A percentile compares a stretch with the other conserved stretches of the same genome.
These are phyloP conservation scores for Anguilla pacifica DNA, from an alignment of 2,797 vertebrate species.

Conservation along the genomic window DNA sequence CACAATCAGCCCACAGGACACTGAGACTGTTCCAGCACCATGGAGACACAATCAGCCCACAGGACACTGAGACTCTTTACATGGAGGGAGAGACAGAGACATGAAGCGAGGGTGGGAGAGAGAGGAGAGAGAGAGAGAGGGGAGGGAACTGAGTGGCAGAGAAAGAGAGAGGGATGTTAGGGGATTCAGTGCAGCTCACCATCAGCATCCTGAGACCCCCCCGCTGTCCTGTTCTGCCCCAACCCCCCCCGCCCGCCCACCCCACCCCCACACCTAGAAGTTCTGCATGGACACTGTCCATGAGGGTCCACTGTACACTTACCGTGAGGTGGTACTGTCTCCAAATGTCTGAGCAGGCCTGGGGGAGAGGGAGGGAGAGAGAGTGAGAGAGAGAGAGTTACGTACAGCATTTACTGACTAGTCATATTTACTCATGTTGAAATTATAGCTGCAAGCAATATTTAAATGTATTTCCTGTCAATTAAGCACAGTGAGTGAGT, in stretches of 20 bases:
- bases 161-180: not conserved
- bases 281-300: not conserved
- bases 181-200: not conserved
- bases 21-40: not conserved
- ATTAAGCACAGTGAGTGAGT: not conserved
- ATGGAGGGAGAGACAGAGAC: not conserved
- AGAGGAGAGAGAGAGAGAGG: not conserved
- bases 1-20: not conserved
- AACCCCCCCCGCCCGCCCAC: not conserved
- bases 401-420: not conserved
- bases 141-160: not conserved
- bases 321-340: constrained; percentile 97
- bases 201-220: not conserved
- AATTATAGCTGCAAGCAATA: not conserved
- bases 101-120: not conserved
- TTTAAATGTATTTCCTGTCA: not conserved
- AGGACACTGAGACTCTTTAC: not conserved
- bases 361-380: constrained; percentile 54
- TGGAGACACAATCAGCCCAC: not conserved
- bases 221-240: not conserved
- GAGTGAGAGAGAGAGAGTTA: not conserved
- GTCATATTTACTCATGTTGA: not conserved
- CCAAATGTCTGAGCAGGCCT: constrained; percentile 98
- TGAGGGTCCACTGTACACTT: constrained; percentile 67
- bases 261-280: too few relatives aligned